phyloP scores from a whole-genome alignment of 2,888 invertebrate genomes.

The Scaptomyza caliginosa region DNA sequence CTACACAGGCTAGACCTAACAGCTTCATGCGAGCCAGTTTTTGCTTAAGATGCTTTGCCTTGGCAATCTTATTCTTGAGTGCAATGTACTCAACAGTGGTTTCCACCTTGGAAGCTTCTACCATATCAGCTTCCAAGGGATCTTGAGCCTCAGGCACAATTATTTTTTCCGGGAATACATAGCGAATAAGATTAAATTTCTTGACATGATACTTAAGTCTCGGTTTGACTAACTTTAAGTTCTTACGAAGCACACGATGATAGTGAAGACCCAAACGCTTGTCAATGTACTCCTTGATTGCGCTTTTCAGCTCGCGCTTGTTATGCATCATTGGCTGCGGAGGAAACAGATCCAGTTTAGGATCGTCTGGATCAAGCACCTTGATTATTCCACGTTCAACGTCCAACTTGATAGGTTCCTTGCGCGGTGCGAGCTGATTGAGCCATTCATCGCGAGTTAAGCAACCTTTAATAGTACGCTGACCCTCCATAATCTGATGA shows the following conservation, averaged over 20 bases:
- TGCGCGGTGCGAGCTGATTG: conserved; percentile 74
- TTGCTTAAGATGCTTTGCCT: conserved; percentile 45
- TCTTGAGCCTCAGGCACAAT: conserved; percentile 41
- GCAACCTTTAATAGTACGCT: conserved; percentile 75
- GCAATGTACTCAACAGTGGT: conserved; percentile 74
- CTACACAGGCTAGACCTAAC: conserved; percentile 72
- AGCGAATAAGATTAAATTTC: conserved; percentile 83
- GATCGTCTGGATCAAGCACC: conserved; percentile 71
- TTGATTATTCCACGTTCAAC: conserved; percentile 73
- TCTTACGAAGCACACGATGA: conserved; percentile 71
- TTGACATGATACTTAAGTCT: conserved; percentile 72
- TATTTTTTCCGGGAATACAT: conserved; percentile 67
- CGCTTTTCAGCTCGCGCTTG: conserved; percentile 47
- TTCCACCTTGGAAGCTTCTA: conserved; percentile 52
- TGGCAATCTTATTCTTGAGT: conserved; percentile 54
- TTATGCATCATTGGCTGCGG: conserved; percentile 51
- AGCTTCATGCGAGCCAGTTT: conserved; percentile 71
- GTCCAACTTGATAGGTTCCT: conserved; percentile 71
- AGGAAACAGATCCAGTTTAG: conserved; percentile 75
- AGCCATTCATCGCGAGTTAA: conserved; percentile 82
- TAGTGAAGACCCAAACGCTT: conserved; percentile 79
- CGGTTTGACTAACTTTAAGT: conserved; percentile 77
- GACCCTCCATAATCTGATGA: conserved; percentile 60
- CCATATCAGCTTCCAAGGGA: conserved; percentile 33
- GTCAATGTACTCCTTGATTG: conserved; percentile 59